Evolutionary conservation across 2,113 vertebrate genomes (phyloP), one percentile per base, ranked within the genome.

Genomic region (Tyrannus savana): DNA sequence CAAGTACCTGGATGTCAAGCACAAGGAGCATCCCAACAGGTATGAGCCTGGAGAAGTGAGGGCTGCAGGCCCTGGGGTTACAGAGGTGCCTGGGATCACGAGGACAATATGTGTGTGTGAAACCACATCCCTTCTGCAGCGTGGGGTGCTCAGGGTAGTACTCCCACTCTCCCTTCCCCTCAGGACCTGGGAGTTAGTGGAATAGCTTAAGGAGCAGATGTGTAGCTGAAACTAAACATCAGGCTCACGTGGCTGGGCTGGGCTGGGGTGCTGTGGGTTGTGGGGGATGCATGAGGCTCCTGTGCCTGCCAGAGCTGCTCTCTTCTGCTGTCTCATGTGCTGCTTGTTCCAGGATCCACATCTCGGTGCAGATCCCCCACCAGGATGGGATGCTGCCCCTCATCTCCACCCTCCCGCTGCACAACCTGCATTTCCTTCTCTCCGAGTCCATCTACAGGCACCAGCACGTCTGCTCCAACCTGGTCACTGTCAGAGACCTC

Each of bases 301-400:
- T 10, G 2, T 7, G 31, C 23, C 33, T 49, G 21, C 42, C 49
- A 27, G 44, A 14, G 19, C 77, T 69, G 68, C 37, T 76, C 17
- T 58, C 23, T 80, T 49, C 46, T 39, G n/a, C 35, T 69, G 7
- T 76, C 67, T 97, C 30, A 86, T 3, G 17, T 33, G 0, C 23
- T 63, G 0, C 73, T 72, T 53, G n/a, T 93, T 96, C 33, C 55
- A 99, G 99, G 71, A 99, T 99, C 97, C 99, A 99, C 82, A 99
- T 99, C 83, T 99, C 99, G 0, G 99, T 99, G 93, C 99, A 99
- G 98, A 99, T 99, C 89, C 99, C 99, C 12, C 99, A 99, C 87
- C 99, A 99, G 97, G 99, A 99, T 3, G 99, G 99, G 4, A 99
- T 99, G 99, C 98, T 99, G 89, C 99, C 99, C 7, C 98, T 99